Evolutionary conservation across 2,888 invertebrate species (phyloP).

Genomic region (Rhagium mordax): DNA sequence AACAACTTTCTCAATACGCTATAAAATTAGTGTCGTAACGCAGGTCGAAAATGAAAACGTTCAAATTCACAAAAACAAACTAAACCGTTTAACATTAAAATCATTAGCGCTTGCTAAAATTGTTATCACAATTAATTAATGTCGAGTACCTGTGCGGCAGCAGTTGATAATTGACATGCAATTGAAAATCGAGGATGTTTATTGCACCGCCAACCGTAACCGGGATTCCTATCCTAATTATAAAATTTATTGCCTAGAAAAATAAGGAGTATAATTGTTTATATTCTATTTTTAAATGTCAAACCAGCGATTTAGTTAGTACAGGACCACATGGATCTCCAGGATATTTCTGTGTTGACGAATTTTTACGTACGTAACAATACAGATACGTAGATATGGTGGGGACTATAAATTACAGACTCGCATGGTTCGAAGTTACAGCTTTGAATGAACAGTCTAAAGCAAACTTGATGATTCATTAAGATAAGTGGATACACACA

Average conservation of each 20-base stretch:
- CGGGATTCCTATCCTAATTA: slow-evolving; percentile 32
- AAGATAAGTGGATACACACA: slow-evolving; percentile 41
- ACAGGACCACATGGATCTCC: slow-evolving; percentile 28
- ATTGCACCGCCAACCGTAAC: not conserved
- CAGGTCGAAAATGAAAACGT: not conserved
- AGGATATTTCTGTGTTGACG: slow-evolving; percentile 12
- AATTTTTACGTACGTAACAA: slow-evolving; percentile 21
- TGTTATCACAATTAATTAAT: too few species aligned
- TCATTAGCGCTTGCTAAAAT: not conserved
- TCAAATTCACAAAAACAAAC: not conserved
- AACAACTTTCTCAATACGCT: not conserved
- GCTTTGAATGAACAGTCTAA: slow-evolving; percentile 34
- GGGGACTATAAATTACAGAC: slow-evolving; percentile 38
- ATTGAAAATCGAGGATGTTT: slow-evolving; percentile 32
- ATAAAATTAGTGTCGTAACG: not conserved
- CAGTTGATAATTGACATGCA: slow-evolving; percentile 15
- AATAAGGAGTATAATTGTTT: slow-evolving; percentile 10
- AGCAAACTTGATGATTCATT: slow-evolving; percentile 40
- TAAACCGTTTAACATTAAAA: not conserved
- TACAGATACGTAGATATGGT: slow-evolving; percentile 27
- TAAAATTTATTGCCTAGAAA: slow-evolving; percentile 10
- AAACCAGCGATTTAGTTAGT: slow-evolving; percentile 5
- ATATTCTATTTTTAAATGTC: slow-evolving; percentile 25
- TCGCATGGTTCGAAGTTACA: slow-evolving; percentile 34
- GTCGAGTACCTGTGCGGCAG: too few species aligned